Evolutionary conservation across 2,797 vertebrate species (phyloP), one percentile per base, ranked within the genome.

Genomic region (Pangasius mekongensis): DNA sequence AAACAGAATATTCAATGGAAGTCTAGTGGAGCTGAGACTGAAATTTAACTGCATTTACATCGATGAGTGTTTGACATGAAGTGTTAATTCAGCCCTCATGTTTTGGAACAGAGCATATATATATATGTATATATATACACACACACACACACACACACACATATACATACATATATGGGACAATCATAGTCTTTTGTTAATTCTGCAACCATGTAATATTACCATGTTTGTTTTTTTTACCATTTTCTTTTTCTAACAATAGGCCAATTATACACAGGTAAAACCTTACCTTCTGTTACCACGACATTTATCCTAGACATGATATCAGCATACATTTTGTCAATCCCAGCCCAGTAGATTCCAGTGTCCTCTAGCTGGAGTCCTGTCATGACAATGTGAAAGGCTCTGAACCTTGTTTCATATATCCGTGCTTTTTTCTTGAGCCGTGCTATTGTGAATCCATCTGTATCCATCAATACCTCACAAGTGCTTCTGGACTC

Each of bases 311-410:
- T 78, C 54, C 58, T 83, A 67, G 66, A 86, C 95, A 96, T 96
- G 87, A 95, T 83, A 90, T 96, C 95, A 5, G 92, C 1, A 87
- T 92, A 87, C 0, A 93, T 8, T 92, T 91, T 95, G 49, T 96
- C 92, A 58, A 96, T 96, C 39, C 94, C 96, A 14, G 95, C 92
- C 95, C 96, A 97, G 74, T 96, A 96, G 2, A 27, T 85, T 82
- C 94, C 96, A 74, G 89, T 8, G 54, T 96, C 95, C 0, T 91
- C 90, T 43, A 92, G 77, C 7, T 64, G 89, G 30, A 96, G 93
- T 30, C 86, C 43, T 24, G 69, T 93, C 86, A 96, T 88, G 54
- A 66, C 87, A 22, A 96, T 90, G 64, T 80, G 24, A 66, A 96
- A 47, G 0, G 90, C 90, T n/a, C 3, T 67, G 86, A 1, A 91